phyloP scores from a whole-genome alignment of 2,888 invertebrate species.

The Tachina lurida region DNA sequence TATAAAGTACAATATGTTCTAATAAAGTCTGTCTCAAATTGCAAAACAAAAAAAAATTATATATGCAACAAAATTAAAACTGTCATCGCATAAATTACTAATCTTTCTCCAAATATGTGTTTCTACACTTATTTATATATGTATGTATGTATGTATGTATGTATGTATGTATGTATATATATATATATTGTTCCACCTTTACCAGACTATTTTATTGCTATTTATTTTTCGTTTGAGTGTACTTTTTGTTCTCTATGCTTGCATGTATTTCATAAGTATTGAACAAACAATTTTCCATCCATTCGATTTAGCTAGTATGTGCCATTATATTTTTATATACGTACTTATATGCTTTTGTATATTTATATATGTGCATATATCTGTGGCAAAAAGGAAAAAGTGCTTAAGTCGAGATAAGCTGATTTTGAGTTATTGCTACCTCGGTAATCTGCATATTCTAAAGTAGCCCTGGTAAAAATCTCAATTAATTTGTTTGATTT shows the following conservation, averaged over 20 bases:
- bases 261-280: constrained; percentile 39
- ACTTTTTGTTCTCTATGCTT: constrained; percentile 19
- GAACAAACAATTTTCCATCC: constrained; percentile 45
- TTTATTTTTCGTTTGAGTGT: constrained; percentile 36
- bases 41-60: constrained; percentile 46
- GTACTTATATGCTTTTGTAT: neutral
- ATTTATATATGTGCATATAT: neutral
- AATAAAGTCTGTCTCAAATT: constrained; percentile 59
- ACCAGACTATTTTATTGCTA: constrained; percentile 44
- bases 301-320: constrained; percentile 31
- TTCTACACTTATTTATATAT: constrained; percentile 16
- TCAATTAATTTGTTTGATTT: no score
- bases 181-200: constrained; percentile 37
- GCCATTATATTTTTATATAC: no score
- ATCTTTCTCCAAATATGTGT: constrained; percentile 57
- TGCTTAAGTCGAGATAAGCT: no score
- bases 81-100: constrained; percentile 68
- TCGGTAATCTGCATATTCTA: no score
- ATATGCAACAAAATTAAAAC: constrained; percentile 64
- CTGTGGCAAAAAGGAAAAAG: no score
- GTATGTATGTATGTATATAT: constrained; percentile 21
- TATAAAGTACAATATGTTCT: constrained; percentile 18
- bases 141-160: constrained; percentile 24
- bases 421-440: no score
- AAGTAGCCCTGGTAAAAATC: no score